These are phyloP conservation scores for Setophaga kirtlandii DNA, from an alignment of 2,113 vertebrate species.

Conservation along the genomic window DNA sequence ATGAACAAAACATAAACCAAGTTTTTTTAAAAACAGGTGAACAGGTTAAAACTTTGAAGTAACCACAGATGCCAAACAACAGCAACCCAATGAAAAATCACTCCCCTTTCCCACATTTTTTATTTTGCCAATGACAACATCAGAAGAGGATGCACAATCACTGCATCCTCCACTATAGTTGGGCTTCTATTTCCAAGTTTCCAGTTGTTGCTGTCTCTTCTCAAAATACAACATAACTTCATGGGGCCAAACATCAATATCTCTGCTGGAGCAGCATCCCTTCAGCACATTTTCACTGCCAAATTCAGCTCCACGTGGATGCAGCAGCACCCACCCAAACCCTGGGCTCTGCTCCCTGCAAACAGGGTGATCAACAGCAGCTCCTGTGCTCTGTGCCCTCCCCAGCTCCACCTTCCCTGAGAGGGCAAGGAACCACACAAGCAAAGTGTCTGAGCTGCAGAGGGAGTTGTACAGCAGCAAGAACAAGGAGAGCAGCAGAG, in stretches of 20 bases:
- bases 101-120: fast-evolving
- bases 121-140: neutral
- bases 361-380: neutral
- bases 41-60: neutral
- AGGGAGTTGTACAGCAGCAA: neutral
- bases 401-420: neutral
- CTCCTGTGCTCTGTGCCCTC: neutral
- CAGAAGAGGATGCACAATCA: neutral
- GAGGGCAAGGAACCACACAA: neutral
- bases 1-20: fast-evolving
- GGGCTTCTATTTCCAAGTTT: neutral
- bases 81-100: neutral
- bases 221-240: neutral
- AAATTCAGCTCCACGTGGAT: fast-evolving
- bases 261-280: neutral
- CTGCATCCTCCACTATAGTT: neutral
- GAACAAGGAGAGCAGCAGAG: neutral
- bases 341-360: neutral
- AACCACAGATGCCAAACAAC: neutral
- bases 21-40: neutral
- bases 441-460: neutral
- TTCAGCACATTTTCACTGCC: neutral
- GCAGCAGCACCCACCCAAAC: neutral
- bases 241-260: neutral
- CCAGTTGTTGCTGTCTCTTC: too few relatives aligned